Percentiles rank a stretch among this genome's conserved stretches.
Conservation (phyloP, 2,888 invertebrate genomes). For the Synergus gifuensis region DNA sequence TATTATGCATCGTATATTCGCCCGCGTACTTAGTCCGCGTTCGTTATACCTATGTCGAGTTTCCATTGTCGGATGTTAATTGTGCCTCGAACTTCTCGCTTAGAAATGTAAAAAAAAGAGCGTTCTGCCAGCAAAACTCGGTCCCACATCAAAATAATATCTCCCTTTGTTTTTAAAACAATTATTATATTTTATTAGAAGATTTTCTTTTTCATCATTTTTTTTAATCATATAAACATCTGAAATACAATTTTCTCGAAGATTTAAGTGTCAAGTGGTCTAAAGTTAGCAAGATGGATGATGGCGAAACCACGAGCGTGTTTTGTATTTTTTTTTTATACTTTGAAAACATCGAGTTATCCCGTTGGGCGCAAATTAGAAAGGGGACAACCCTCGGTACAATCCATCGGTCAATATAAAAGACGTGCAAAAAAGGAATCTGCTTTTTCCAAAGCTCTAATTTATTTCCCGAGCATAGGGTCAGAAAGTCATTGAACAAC, state of each 20-base stretch:
- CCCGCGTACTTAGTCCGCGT: not conserved
- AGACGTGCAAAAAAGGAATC: slow-evolving; percentile 49
- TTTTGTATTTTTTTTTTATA: not conserved
- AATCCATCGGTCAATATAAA: slow-evolving; percentile 17
- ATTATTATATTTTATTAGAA: not conserved
- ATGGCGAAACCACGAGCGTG: not conserved
- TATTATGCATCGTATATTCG: not conserved
- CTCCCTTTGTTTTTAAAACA: not conserved
- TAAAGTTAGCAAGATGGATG: not conserved
- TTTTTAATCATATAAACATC: too few relatives aligned
- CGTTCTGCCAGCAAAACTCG: not conserved
- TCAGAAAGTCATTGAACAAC: not conserved
- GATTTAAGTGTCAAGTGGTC: not conserved
- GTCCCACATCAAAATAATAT: not conserved
- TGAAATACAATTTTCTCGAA: not conserved
- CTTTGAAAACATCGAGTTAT: not conserved
- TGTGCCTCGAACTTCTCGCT: not conserved
- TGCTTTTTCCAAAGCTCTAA: not conserved
- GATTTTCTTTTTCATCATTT: not conserved
- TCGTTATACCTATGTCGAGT: not conserved
- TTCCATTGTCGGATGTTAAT: slow-evolving; percentile 1
- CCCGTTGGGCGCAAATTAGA: not conserved
- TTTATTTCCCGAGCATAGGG: not conserved
- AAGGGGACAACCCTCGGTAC: not conserved
- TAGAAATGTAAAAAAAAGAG: not conserved